These are phyloP conservation scores for Aviceda subcristata DNA, from an alignment of 2,113 vertebrate genomes.

Conservation along the genomic window DNA sequence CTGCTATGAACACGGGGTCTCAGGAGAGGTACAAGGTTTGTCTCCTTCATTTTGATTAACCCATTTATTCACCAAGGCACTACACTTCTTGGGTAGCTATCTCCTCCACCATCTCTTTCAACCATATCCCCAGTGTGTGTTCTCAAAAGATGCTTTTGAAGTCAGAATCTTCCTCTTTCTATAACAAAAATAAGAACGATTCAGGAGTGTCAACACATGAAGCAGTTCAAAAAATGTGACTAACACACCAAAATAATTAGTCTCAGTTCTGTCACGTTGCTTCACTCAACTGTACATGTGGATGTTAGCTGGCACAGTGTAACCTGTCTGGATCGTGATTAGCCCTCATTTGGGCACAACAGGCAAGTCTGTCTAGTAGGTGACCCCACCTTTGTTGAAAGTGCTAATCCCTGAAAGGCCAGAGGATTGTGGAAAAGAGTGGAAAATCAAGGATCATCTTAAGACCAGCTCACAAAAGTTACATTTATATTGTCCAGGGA, in stretches of 20 bases:
- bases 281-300: neutral
- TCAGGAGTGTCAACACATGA: neutral
- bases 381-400: neutral
- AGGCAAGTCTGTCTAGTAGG: neutral
- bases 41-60: neutral
- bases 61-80: neutral
- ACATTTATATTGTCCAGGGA: neutral
- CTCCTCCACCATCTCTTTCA: neutral
- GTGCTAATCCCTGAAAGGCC: neutral
- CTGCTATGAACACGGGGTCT: neutral
- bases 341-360: neutral
- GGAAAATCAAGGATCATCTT: slow-evolving; percentile 14
- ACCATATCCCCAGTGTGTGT: neutral
- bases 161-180: neutral
- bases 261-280: neutral
- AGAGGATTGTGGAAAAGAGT: neutral
- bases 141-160: neutral
- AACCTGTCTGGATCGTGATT: neutral
- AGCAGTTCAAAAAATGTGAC: neutral
- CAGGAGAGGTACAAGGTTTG: neutral
- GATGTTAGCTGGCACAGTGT: neutral
- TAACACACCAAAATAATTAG: neutral
- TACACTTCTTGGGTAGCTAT: neutral
- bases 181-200: neutral
- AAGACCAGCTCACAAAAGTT: neutral